Evolutionary conservation across 35 echinoderm and acorn worm genomes (phyloP).

Genomic region (Acanthaster planci): DNA sequence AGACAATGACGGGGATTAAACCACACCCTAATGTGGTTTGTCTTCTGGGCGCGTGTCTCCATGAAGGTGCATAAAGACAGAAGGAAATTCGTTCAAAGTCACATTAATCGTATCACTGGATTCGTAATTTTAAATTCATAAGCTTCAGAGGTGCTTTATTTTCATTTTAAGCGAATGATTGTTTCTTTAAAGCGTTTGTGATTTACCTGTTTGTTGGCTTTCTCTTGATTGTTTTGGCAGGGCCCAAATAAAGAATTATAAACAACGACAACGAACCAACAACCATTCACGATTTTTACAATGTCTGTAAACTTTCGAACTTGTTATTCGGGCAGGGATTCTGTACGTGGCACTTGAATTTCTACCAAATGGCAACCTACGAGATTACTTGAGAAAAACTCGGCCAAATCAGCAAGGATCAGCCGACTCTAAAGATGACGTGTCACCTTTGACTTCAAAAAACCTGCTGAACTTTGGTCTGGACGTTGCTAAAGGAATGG

Average conservation of each 20-base stretch:
- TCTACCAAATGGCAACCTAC: conserved; percentile 42
- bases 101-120: no score
- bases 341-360: conserved; percentile 40
- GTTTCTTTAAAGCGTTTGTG: no score
- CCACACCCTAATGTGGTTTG: neutral
- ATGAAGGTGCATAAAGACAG: neutral
- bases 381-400: conserved; percentile 11
- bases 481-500: conserved; percentile 41
- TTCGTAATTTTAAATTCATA: no score
- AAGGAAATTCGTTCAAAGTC: no score
- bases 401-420: conserved; percentile 7
- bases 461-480: conserved; percentile 41
- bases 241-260: no score
- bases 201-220: no score
- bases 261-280: no score
- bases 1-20: neutral
- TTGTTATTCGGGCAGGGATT: neutral
- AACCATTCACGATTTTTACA: no score
- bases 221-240: no score
- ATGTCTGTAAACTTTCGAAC: no score
- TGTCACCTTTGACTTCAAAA: neutral
- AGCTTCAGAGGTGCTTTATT: no score
- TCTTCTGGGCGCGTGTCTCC: neutral
- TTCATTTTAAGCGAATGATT: no score
- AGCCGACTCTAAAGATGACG: neutral